Conservation (phyloP, 2,113 vertebrate species). For the Campylomormyrus tamandua region DNA sequence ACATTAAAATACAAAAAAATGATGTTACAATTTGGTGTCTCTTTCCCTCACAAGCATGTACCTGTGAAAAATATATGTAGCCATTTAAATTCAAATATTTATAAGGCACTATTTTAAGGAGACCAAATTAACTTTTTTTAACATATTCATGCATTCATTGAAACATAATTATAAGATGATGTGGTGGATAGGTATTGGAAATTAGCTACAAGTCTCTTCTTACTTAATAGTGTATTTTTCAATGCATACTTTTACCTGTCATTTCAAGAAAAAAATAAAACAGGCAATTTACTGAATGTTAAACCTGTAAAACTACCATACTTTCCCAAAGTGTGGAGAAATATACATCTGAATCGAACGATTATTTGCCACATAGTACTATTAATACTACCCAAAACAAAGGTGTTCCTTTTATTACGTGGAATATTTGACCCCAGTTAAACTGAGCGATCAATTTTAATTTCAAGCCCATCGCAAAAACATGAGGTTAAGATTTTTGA, state of each 20-base stretch:
- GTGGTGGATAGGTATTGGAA: background rate
- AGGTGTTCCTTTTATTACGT: background rate
- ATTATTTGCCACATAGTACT: background rate
- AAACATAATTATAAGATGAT: background rate
- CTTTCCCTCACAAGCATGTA: background rate
- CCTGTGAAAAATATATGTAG: background rate
- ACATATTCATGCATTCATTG: background rate
- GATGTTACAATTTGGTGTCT: conserved; percentile 1
- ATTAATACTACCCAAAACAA: background rate
- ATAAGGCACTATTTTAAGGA: background rate
- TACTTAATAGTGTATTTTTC: background rate
- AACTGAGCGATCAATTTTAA: background rate
- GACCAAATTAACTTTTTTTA: background rate
- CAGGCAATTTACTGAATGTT: background rate
- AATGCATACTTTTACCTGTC: background rate
- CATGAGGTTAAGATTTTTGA: background rate
- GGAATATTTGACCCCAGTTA: background rate
- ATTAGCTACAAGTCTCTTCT: background rate
- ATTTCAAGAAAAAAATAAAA: background rate
- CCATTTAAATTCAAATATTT: background rate
- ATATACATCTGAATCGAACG: background rate
- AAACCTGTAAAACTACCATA: background rate
- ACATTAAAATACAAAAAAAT: conserved; percentile 2
- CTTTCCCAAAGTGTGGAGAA: background rate
- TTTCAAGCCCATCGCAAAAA: background rate